These are phyloP conservation scores for Gobionotothen gibberifrons DNA, from an alignment of 2,797 vertebrate genomes.

Conservation along the genomic window DNA sequence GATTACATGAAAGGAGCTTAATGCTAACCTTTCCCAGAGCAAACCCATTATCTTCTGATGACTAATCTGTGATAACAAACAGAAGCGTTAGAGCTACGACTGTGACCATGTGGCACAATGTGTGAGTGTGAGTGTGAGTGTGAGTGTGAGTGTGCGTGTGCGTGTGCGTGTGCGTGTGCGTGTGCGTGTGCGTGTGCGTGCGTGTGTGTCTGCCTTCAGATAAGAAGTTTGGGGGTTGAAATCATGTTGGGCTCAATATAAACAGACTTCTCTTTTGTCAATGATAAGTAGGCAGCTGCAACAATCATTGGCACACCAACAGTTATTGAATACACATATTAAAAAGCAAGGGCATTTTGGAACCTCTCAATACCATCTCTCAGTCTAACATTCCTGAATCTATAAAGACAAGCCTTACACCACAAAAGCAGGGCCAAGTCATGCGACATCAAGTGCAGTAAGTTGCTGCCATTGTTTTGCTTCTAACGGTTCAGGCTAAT, in stretches of 20 bases:
- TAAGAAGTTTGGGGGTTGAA: conserved; percentile 2
- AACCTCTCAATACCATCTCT: neutral
- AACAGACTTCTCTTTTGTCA: neutral
- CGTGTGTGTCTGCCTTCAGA: neutral
- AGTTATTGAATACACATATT: neutral
- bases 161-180: no score
- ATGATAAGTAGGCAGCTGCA: neutral
- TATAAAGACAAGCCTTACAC: conserved; percentile 7
- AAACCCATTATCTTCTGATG: conserved; percentile 44
- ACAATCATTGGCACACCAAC: neutral
- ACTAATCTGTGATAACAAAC: conserved; percentile 52
- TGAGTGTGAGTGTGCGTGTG: no score
- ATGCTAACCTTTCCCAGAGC: conserved; percentile 34
- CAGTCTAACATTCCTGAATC: conserved; percentile 20
- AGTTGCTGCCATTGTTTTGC: conserved; percentile 23
- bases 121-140: neutral
- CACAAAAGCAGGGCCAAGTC: conserved; percentile 20
- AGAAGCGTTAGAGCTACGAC: neutral
- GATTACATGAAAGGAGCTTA: conserved; percentile 39
- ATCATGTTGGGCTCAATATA: neutral
- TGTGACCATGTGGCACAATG: neutral
- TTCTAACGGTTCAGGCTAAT: conserved; percentile 55
- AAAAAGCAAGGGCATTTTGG: neutral
- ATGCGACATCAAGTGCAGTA: conserved; percentile 15
- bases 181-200: neutral